Percentiles rank a stretch among this genome's conserved stretches.
phyloP scores from a whole-genome alignment of 1,140 invertebrate species.

The Papilio xuthus region DNA sequence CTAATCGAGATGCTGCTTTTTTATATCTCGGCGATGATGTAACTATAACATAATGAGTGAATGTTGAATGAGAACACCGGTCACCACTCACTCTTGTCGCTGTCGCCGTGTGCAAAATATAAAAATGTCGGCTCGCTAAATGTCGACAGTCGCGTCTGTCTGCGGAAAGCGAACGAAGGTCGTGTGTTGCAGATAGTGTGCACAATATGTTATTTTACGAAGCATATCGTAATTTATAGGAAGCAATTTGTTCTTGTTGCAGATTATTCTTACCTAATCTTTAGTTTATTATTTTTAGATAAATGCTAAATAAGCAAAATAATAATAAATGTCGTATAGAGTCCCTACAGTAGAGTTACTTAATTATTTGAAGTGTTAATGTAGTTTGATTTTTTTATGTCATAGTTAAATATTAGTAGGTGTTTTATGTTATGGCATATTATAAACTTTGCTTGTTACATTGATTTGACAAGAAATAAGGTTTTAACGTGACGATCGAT shows the following conservation, averaged over 20 bases:
- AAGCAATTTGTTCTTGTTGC: no score
- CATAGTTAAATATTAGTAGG: not conserved
- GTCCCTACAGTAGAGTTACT: no score
- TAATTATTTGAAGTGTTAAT: no score
- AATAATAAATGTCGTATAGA: not conserved
- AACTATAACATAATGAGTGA: not conserved
- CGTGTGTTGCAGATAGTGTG: not conserved
- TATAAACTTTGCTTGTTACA: not conserved
- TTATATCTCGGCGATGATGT: conserved; percentile 15
- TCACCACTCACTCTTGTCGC: not conserved
- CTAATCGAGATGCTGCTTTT: not conserved
- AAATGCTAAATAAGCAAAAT: not conserved
- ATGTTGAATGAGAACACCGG: conserved; percentile 7
- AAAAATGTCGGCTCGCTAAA: conserved; percentile 43
- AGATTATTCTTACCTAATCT: not conserved
- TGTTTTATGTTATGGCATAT: not conserved
- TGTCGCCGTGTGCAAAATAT: conserved; percentile 45
- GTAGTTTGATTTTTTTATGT: no score
- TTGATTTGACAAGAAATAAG: not conserved
- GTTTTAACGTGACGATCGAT: not conserved
- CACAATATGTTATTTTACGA: not conserved
- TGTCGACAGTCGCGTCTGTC: conserved; percentile 24
- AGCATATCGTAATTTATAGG: not conserved
- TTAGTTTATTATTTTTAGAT: not conserved
- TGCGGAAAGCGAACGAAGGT: conserved; percentile 26